Evolutionary conservation across 92 coral and sea anemone genomes (phyloP).

Genomic region (Pocillopora meandrina): DNA sequence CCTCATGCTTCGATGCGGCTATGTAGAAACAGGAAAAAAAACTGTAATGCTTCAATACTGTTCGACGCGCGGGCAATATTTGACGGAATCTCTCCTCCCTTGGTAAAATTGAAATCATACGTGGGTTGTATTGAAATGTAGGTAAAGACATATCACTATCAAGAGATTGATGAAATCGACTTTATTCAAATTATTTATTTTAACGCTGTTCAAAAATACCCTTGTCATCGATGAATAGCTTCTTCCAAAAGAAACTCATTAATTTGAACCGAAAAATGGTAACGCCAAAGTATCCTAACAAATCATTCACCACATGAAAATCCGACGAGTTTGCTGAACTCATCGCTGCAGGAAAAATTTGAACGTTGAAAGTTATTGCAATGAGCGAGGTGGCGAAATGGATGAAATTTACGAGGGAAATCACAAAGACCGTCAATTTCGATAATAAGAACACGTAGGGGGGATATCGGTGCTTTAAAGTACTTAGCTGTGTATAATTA

Average conservation of each 20-base stretch:
- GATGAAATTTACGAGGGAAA: neutral
- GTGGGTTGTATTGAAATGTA: no score
- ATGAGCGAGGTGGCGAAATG: neutral
- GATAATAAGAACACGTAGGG: neutral
- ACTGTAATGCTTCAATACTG: no score
- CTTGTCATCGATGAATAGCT: neutral
- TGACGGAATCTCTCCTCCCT: no score
- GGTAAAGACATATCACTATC: no score
- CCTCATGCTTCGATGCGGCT: no score
- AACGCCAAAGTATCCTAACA: neutral
- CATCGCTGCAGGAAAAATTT: neutral
- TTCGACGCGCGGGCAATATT: no score
- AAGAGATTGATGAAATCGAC: no score
- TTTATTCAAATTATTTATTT: no score
- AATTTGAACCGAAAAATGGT: neutral
- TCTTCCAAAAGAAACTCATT: conserved; percentile 2
- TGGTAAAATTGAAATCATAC: no score
- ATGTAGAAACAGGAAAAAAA: no score
- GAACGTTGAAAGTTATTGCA: neutral
- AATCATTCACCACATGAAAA: neutral
- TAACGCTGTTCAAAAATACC: neutral
- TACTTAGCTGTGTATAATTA: neutral
- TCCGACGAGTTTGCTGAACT: neutral
- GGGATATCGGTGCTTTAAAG: neutral
- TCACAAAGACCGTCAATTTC: conserved; percentile 1